Percentiles rank a stretch among this genome's conserved stretches.
Conservation (phyloP, 30 jellyfish, hydroid and myxozoan genomes). For the Turritopsis rubra region DNA sequence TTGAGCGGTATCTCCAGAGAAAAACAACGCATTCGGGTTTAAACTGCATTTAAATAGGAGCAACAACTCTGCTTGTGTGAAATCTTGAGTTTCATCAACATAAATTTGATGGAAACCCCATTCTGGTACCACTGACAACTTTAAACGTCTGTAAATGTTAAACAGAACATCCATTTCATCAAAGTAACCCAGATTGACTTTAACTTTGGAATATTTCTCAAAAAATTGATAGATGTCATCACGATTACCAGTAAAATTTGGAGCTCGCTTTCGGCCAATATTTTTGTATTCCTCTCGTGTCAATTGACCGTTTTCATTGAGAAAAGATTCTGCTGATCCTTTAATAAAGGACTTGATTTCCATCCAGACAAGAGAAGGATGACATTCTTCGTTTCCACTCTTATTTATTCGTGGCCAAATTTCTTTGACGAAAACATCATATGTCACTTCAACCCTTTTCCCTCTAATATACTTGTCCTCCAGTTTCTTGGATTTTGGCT, state of each 20-base stretch:
- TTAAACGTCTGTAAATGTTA: conserved; percentile 55
- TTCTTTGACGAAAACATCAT: conserved; percentile 44
- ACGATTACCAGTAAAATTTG: conserved; percentile 69
- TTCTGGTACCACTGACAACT: conserved; percentile 22
- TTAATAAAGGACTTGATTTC: conserved; percentile 81
- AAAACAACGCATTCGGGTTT: conserved; percentile 66
- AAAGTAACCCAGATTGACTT: conserved; percentile 29
- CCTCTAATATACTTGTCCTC: neutral
- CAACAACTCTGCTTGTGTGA: conserved; percentile 73
- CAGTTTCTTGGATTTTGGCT: neutral
- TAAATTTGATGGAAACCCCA: conserved; percentile 69
- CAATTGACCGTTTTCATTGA: conserved; percentile 39
- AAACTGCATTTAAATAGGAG: conserved; percentile 54
- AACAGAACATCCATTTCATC: conserved; percentile 58
- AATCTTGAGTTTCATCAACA: conserved; percentile 89
- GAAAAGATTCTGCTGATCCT: conserved; percentile 59
- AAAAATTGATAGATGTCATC: conserved; percentile 50
- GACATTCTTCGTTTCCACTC: conserved; percentile 28
- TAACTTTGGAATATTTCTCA: conserved; percentile 36
- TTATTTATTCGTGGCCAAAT: conserved; percentile 62
- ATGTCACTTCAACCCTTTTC: conserved; percentile 51
- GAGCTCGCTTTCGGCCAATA: conserved; percentile 75
- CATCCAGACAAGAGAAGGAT: conserved; percentile 84
- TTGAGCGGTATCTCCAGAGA: conserved; percentile 94
- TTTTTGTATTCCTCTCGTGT: conserved; percentile 47